Evolutionary conservation across 2,888 invertebrate genomes (phyloP), one percentile per base, ranked within the genome.

Genomic region (Agonopterix alstromeriana): DNA sequence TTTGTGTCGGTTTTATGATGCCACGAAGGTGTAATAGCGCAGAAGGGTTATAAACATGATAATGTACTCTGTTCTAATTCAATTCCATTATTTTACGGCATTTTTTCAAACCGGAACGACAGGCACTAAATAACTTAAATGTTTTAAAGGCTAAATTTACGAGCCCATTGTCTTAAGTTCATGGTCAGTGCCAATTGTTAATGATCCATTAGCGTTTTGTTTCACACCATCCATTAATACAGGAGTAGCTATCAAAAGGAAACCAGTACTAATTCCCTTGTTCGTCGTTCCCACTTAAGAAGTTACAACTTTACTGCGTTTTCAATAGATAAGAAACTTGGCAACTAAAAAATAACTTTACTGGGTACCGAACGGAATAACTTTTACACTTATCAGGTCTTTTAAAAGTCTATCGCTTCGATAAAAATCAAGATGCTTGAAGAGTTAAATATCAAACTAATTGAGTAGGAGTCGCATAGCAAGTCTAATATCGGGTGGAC

Each of bases 191-290:
- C 72, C 70, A 75, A 61, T 63, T 70, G 66, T 69, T 79, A 79
- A 81, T 75, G 74, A 73, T 63, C 70, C 73, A 77, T 78, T 76
- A 77, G 70, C 65, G 70, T 77, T 79, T 73, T 72, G 80, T 76
- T 77, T 76, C 70, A 81, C 79, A 78, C 71, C 62, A 62, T 68
- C 70, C 75, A 78, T 80, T 77, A 75, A 67, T 67, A 72, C 70
- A 58, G 64, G 70, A 71, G 12, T 65, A 60, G 55, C 61, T 57
- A 73, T 77, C 71, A 72, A 77, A 77, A 68, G 65, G 67, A 67
- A 72, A 70, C 62, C 56, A 61, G 61, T 65, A 64, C 65, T 62
- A 70, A 68, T 73, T 68, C 64, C 67, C 58, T 55, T 55, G 60
- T 57, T 61, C 52, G 40, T 36, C 10, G 46, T 49, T 50, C 46